Evolutionary conservation across 2,797 vertebrate species (phyloP).

Genomic region (Epinephelus coioides): DNA sequence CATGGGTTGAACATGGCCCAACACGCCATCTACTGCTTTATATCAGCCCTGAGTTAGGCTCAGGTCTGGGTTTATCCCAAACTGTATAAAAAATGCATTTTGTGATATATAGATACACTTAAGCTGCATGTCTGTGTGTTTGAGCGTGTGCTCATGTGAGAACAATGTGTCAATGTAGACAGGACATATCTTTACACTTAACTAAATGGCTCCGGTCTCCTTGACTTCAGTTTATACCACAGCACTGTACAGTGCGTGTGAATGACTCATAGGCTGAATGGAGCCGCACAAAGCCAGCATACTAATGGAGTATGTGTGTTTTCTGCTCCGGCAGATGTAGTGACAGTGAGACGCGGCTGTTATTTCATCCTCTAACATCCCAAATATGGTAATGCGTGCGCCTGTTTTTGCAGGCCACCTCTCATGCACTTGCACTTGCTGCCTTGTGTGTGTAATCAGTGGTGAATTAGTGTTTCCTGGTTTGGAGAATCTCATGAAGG

Average conservation of each 20-base stretch:
- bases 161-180: not conserved
- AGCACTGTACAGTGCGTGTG: not conserved
- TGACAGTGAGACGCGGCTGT: not conserved
- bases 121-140: not conserved
- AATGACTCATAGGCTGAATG: constrained; percentile 23
- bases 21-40: too few species aligned
- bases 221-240: not conserved
- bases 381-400: constrained; percentile 10
- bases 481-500: not conserved
- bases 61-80: not conserved
- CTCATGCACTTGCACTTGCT: not conserved
- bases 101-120: not conserved
- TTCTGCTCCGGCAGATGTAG: constrained; percentile 4
- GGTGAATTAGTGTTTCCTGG: not conserved
- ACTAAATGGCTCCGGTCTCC: not conserved
- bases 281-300: constrained; percentile 14
- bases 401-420: constrained; percentile 6
- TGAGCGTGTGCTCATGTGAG: not conserved
- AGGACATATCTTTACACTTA: constrained; percentile 41
- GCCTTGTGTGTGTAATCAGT: not conserved
- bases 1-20: too few species aligned
- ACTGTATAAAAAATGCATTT: not conserved
- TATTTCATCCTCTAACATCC: constrained; percentile 27
- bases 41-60: too few species aligned
- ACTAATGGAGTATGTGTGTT: constrained; percentile 50